These are phyloP conservation scores for Ditylenchus dipsaci DNA, from an alignment of 1,140 invertebrate species.

Conservation along the genomic window DNA sequence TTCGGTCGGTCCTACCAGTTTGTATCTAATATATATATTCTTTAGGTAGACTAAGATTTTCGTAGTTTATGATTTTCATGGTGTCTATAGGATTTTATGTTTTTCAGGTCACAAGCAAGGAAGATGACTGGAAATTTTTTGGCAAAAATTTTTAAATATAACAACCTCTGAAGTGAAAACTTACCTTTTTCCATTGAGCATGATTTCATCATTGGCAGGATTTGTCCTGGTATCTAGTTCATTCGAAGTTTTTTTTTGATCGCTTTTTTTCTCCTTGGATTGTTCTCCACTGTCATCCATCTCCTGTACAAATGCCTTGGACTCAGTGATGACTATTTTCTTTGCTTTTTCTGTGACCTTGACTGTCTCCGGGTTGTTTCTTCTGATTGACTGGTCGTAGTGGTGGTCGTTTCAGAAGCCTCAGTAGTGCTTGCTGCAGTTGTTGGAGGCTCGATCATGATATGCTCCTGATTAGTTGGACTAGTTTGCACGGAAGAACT, in stretches of 20 bases:
- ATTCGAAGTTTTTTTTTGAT: not conserved
- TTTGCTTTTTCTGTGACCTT: not conserved
- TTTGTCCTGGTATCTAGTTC: not conserved
- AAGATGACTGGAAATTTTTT: no score
- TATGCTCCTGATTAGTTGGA: not conserved
- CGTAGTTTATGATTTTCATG: no score
- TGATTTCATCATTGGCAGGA: slow-evolving; percentile 13
- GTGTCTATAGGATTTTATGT: no score
- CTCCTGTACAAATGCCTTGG: slow-evolving; percentile 19
- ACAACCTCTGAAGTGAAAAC: not conserved
- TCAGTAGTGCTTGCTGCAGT: slow-evolving; percentile 1
- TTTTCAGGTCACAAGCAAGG: no score
- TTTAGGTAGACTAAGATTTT: no score
- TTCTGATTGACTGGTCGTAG: not conserved
- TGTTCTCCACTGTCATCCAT: slow-evolving; percentile 5
- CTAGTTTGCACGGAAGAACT: not conserved
- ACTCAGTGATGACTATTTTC: slow-evolving; percentile 13
- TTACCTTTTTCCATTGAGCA: slow-evolving; percentile 25
- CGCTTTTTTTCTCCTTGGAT: not conserved
- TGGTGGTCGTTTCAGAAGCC: not conserved
- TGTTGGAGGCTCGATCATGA: slow-evolving; percentile 5
- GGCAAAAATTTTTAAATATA: no score
- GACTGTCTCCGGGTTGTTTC: not conserved
- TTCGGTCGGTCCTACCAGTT: no score
- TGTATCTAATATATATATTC: no score